These are phyloP conservation scores for Gonatopus flavifemur DNA, from an alignment of 1,140 invertebrate genomes.

Conservation along the genomic window DNA sequence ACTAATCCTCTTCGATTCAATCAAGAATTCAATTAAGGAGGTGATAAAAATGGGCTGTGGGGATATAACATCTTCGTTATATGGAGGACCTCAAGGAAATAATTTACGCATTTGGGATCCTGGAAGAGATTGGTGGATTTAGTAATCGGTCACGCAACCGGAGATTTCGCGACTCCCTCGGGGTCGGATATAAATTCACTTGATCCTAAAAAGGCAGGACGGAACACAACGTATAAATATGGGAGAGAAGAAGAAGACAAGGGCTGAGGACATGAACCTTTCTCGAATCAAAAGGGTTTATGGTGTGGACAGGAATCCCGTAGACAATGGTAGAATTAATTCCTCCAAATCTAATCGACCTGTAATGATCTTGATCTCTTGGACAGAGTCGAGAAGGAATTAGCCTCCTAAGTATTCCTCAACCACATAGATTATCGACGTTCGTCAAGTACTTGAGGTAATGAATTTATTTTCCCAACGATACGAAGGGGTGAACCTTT, in stretches of 20 bases:
- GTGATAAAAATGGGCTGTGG: too few relatives aligned
- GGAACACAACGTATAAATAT: constrained; percentile 21
- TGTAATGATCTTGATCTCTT: constrained; percentile 43
- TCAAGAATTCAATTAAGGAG: too few relatives aligned
- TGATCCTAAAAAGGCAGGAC: constrained; percentile 20
- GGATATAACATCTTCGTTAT: too few relatives aligned
- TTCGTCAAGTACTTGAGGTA: constrained; percentile 32
- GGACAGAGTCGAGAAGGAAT: constrained; percentile 19
- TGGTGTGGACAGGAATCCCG: constrained; percentile 45
- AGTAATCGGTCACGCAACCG: constrained; percentile 30
- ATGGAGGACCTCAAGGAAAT: too few relatives aligned
- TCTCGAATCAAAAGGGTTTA: constrained; percentile 47
- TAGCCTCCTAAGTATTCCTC: constrained; percentile 24
- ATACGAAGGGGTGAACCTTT: too few relatives aligned
- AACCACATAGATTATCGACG: constrained; percentile 17
- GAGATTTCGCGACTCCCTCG: constrained; percentile 21
- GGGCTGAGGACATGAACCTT: constrained; percentile 26
- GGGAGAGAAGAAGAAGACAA: constrained; percentile 14
- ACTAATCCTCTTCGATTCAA: too few relatives aligned
- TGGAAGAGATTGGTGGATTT: constrained; percentile 16
- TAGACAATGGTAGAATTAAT: constrained; percentile 51
- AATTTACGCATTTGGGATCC: constrained; percentile 20
- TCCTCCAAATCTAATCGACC: constrained; percentile 45
- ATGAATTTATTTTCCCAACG: constrained; percentile 14
- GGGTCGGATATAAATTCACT: constrained; percentile 30